Evolutionary conservation across 2,113 vertebrate genomes (phyloP), one percentile per base, ranked within the genome.

Genomic region (Salvelinus alpinus): DNA sequence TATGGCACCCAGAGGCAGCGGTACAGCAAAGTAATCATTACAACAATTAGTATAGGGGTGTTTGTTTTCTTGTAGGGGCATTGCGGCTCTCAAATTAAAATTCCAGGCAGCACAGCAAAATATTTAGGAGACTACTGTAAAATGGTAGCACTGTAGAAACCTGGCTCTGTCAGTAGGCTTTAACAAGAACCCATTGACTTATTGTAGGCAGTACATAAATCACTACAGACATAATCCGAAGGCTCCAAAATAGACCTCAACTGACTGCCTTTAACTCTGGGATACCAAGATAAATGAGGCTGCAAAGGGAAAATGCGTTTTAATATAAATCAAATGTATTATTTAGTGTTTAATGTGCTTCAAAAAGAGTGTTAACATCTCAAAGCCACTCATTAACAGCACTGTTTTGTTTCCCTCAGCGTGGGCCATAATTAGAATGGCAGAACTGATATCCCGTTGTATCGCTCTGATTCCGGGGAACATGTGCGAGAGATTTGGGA

Each of bases 401-500:
- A 82, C 79, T 79, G 86, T 90, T 88, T 82, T 81, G 86, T 83
- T 87, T 89, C 85, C 78, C 79, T 83, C 86, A 60, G 78, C 83
- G 79, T 44, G 76, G 85, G 84, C 88, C 79, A 89, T 85, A 92
- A 93, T 93, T 92, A 92, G 85, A 90, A 88, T 92, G 92, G 88
- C 90, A 90, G 88, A 91, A 91, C 89, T 84, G 91, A 93, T 93
- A 90, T 90, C 87, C 79, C 84, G 81, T 90, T 87, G 89, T 92
- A 92, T 89, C 88, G 88, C 87, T 91, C 88, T 90, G 90, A 92
- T 88, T 91, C 88, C 34, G 76, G 87, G 51, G 88, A 91, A 93
- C 91, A 92, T 93, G 88, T 93, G 92, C 72, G 88, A 88, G 85
- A 92, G 90, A 91, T 94, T 94, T 92, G 84, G 80, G 20, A 84